Evolutionary conservation across 2,888 invertebrate species (phyloP).

Genomic region (Lissonota sp.): DNA sequence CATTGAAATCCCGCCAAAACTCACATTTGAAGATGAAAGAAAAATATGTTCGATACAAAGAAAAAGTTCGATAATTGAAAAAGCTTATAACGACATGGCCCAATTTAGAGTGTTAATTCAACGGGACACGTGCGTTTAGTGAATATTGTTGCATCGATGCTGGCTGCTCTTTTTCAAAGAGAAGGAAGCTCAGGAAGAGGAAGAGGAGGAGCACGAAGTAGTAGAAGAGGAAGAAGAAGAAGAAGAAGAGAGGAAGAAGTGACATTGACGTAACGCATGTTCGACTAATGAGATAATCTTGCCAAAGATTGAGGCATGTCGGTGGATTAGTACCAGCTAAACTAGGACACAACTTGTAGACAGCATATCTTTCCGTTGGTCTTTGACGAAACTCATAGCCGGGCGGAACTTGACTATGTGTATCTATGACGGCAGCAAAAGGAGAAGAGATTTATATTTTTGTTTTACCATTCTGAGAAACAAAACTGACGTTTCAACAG

Average conservation of each 20-base stretch:
- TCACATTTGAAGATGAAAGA: no score
- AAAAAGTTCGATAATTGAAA: background rate
- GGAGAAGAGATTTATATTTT: conserved; percentile 37
- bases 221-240: conserved; percentile 16
- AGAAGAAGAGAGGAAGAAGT: conserved; percentile 36
- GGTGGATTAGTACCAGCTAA: conserved; percentile 65
- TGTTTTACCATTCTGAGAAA: conserved; percentile 16
- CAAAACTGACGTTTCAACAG: background rate
- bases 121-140: background rate
- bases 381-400: conserved; percentile 44
- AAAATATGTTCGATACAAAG: no score
- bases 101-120: background rate
- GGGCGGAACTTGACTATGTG: background rate
- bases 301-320: conserved; percentile 68
- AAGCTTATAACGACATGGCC: background rate
- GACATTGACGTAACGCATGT: conserved; percentile 63
- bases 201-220: background rate
- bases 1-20: no score
- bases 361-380: conserved; percentile 30
- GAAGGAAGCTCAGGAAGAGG: no score
- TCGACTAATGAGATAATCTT: conserved; percentile 68
- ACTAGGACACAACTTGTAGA: conserved; percentile 64
- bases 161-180: no score
- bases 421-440: conserved; percentile 3
- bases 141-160: no score